A percentile compares a stretch with the other conserved stretches of the same genome.
phyloP scores from a whole-genome alignment of 2,113 vertebrate genomes.

The Ptyas mucosa region DNA sequence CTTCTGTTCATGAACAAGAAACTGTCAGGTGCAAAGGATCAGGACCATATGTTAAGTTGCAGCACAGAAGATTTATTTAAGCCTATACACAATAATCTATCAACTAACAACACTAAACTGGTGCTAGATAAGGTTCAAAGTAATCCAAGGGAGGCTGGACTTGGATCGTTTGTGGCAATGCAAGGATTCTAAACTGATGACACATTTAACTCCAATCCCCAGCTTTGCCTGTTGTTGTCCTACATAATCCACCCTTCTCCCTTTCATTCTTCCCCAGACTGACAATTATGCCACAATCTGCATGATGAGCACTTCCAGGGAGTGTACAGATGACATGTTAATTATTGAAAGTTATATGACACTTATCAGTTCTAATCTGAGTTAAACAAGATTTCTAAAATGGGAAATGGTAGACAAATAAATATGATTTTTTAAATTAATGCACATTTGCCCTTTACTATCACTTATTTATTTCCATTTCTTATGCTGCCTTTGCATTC shows the following conservation, averaged over 20 bases:
- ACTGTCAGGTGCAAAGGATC: neutral
- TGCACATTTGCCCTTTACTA: neutral
- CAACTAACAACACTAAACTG: neutral
- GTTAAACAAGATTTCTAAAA: neutral
- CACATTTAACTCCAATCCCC: neutral
- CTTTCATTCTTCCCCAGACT: neutral
- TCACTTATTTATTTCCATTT: neutral
- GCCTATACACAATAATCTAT: neutral
- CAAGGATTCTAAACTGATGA: neutral
- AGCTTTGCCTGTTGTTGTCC: neutral
- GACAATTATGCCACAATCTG: neutral
- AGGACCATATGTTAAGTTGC: neutral
- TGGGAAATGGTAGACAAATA: neutral
- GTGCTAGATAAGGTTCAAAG: neutral
- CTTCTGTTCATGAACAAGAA: neutral
- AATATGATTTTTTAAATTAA: neutral
- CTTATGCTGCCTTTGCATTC: neutral
- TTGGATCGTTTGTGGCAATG: neutral
- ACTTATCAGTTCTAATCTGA: neutral
- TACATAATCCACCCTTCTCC: neutral
- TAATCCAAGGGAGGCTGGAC: neutral
- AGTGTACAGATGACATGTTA: neutral
- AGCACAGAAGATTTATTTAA: neutral
- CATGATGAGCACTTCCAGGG: neutral
- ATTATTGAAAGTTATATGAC: neutral